These are phyloP conservation scores for Mastomys coucha DNA, from an alignment of 2,113 vertebrate genomes.

Conservation along the genomic window DNA sequence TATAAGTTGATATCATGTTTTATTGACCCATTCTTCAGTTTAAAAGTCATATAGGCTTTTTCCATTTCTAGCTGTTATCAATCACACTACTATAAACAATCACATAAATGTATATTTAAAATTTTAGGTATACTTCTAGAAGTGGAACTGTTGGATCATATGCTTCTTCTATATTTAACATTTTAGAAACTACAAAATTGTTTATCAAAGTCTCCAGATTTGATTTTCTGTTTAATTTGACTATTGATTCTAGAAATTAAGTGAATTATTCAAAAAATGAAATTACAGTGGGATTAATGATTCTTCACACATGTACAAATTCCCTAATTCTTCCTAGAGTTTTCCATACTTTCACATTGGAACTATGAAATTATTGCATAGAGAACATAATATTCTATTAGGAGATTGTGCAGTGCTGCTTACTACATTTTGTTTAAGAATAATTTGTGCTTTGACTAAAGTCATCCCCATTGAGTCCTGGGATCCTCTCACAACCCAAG, in stretches of 20 bases:
- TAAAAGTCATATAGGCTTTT: not conserved
- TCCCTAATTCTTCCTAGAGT: not conserved
- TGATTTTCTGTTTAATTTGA: not conserved
- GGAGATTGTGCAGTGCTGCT: not conserved
- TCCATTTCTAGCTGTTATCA: not conserved
- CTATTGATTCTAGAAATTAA: not conserved
- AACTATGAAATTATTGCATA: not conserved
- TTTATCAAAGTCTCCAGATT: not conserved
- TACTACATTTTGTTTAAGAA: constrained; percentile 1
- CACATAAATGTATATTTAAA: not conserved
- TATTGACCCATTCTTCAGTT: not conserved
- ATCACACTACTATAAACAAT: not conserved
- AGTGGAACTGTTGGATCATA: not conserved
- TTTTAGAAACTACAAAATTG: constrained; percentile 10
- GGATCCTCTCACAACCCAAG: too few relatives aligned
- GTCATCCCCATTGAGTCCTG: too few relatives aligned
- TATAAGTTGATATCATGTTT: not conserved
- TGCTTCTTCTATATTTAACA: not conserved
- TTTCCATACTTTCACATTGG: not conserved
- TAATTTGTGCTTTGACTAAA: not conserved
- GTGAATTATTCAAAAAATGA: not conserved
- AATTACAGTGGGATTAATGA: not conserved
- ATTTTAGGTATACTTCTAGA: not conserved
- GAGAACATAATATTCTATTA: not conserved
- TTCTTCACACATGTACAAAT: not conserved